Evolutionary conservation across 2,888 invertebrate species (phyloP), one percentile per base, ranked within the genome.

Genomic region (Zelleria hepariella): DNA sequence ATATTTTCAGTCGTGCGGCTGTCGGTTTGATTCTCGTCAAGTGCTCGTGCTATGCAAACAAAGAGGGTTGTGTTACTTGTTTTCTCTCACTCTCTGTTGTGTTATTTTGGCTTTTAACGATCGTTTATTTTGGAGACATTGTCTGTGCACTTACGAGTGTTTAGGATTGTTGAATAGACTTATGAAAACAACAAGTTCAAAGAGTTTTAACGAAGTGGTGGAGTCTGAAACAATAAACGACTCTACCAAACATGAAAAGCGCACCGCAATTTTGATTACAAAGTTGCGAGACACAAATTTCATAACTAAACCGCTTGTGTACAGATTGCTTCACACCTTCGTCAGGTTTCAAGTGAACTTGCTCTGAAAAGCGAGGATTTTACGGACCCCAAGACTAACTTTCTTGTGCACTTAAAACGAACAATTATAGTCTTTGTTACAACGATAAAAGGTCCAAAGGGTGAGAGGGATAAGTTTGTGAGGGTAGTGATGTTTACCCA

Each of bases 401-500:
- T 57, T 24, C 23, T 24, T 42, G 25, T 57, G 47, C 48, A 57
- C 21, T 57, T 56, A 60, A 51, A 20, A 51, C 23, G 2, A 49
- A 27, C n/a, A 59, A 60, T 58, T 58, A 51, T 27, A 57, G 24
- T 48, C 57, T 42, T 57, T 61, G 48, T 20, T 42, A 47, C 58
- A 32, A 57, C 18, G 25, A 10, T 47, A 54, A 47, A 62, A 58
- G 59, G 55, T 57, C 59, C 47, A 20, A 55, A 56, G 20, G 60
- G 53, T 48, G 6, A 25, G 18, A 55, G 52, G 23, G 8, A 49
- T 18, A 26, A 24, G 52, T 18, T 26, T 58, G 58, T 51, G 58
- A 77, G 84, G 85, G 85, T 75, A 78, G 78, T 77, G 70, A 70
- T 86, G 86, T 87, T 86, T 86, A 84, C 78, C 72, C 75, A 85